phyloP scores from a whole-genome alignment of 2,113 vertebrate species.

The Protobothrops flavoviridis region DNA sequence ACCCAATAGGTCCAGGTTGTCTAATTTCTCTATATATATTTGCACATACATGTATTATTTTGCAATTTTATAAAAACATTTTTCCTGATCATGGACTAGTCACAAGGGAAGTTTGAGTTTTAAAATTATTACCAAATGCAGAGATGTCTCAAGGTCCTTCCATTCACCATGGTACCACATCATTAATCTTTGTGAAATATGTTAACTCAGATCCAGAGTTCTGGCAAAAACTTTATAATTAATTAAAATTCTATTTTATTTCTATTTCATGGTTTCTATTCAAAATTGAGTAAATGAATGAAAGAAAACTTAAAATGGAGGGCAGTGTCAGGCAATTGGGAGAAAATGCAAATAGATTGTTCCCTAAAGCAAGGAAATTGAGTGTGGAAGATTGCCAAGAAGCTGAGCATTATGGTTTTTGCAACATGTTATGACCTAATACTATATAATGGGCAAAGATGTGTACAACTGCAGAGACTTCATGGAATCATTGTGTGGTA shows the following conservation, averaged over 20 bases:
- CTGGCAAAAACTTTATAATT: not conserved
- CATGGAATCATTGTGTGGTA: not conserved
- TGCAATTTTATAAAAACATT: not conserved
- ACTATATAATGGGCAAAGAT: not conserved
- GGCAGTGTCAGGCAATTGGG: not conserved
- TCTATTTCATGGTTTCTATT: not conserved
- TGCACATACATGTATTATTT: not conserved
- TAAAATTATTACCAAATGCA: not conserved
- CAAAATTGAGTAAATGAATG: not conserved
- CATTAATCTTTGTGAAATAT: not conserved
- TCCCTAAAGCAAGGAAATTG: not conserved
- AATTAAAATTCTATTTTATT: not conserved
- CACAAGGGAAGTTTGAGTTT: not conserved
- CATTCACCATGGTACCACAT: not conserved
- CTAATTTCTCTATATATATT: too few species aligned
- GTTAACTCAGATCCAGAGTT: not conserved
- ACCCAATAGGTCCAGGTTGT: not conserved
- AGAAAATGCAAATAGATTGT: not conserved
- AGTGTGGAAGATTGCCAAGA: not conserved
- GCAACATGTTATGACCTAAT: not conserved
- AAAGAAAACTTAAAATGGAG: not conserved
- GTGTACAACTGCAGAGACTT: not conserved
- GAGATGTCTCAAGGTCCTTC: not conserved
- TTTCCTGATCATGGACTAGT: not conserved
- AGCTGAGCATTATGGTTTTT: not conserved